Percentiles rank a stretch among this genome's conserved stretches.
phyloP scores from a whole-genome alignment of 1,140 invertebrate species.

The Euschistus heros region DNA sequence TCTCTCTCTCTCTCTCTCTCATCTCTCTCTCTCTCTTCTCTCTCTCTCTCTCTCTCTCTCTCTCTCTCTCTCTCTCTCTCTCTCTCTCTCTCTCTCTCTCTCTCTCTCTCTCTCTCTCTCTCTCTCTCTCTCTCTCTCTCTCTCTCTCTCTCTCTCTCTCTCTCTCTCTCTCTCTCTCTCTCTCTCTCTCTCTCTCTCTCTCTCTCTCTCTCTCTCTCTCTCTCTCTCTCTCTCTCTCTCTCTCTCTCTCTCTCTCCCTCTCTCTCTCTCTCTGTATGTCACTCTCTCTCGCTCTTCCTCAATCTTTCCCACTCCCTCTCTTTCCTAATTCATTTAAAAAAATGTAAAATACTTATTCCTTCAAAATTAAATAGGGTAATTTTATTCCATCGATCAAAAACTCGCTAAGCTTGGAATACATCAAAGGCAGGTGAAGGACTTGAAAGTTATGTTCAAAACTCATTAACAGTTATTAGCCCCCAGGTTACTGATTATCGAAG shows the following conservation, averaged over 20 bases:
- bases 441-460: too few relatives aligned
- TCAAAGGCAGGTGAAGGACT: too few relatives aligned
- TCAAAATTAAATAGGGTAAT: too few relatives aligned
- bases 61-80: conserved; percentile 16
- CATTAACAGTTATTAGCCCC: too few relatives aligned
- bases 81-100: conserved; percentile 15
- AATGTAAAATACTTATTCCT: too few relatives aligned
- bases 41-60: conserved; percentile 13
- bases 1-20: conserved; percentile 15
- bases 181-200: conserved; percentile 5
- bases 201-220: conserved; percentile 16
- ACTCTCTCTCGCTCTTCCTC: conserved; percentile 20
- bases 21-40: conserved; percentile 14
- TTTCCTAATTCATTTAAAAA: too few relatives aligned
- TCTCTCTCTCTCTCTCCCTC: conserved; percentile 5
- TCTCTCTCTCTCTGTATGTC: conserved; percentile 13
- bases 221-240: conserved; percentile 16
- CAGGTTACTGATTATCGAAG: too few relatives aligned
- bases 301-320: conserved; percentile 16
- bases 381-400: too few relatives aligned
- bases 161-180: conserved; percentile 6
- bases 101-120: conserved; percentile 15
- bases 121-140: conserved; percentile 12
- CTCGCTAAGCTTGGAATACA: too few relatives aligned
- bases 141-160: conserved; percentile 9